Base-by-base conservation (phyloP, 2,888 invertebrate genomes). In the Chrysina gloriosa region DNA sequence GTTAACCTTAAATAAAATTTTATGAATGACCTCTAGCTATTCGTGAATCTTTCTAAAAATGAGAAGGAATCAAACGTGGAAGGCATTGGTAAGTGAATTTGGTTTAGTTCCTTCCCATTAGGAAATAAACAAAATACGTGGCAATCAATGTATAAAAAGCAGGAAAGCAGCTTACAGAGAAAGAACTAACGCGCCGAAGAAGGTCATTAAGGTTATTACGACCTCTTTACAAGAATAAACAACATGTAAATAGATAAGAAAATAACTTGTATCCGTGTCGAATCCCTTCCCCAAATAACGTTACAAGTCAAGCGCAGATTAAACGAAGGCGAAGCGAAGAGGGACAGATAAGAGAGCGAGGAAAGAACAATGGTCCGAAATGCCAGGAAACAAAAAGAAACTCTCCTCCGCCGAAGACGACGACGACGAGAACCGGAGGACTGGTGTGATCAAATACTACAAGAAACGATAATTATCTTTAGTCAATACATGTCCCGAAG, bases 401-500 rank as follows among this genome's bases (percentile, higher is more conserved):
- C n/a, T n/a, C n/a, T n/a, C n/a, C n/a, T n/a, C n/a, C n/a, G n/a
- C n/a, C 11, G 36, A 25, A 50, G 50, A 50, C 23, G 50, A 29
- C 14, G 19, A 36, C 68, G 65, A 29, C 27, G 54, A 48, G 45
- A 42, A 50, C 34, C 54, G 65, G 48, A 63, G 65, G 23, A 39
- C 63, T 29, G 50, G 50, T 58, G 70, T 64, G 69, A 69, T 70
- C 66, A 68, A 63, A 36, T 61, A 70, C 72, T 71, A 74, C 74
- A 75, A 72, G 72, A 73, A 76, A 77, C 71, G 80, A 80, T 80
- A 81, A 81, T 80, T 80, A 81, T 80, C 80, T 78, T 75, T 73
- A 80, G 80, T 80, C 81, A 79, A 81, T 80, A 80, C 78, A 78
- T 79, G 79, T 80, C 80, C 78, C 74, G 78, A 77, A 79, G 78